These are phyloP conservation scores for Macrochelys suwanniensis DNA, from an alignment of 2,797 vertebrate genomes.

Conservation along the genomic window DNA sequence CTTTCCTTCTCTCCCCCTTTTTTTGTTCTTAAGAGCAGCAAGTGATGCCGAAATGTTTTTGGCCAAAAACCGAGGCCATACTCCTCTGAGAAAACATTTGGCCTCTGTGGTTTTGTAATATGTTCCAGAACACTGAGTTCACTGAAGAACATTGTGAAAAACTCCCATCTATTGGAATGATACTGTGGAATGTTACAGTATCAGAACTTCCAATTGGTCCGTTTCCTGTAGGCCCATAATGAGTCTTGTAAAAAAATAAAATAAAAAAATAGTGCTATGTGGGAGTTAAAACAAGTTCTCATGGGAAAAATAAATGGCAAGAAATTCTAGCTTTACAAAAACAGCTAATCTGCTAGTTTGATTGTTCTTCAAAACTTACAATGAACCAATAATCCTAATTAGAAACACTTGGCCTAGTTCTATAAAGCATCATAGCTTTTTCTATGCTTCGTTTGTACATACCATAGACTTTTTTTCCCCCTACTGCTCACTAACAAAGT, in stretches of 20 bases:
- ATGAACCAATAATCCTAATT: constrained; percentile 89
- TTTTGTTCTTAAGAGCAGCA: constrained; percentile 82
- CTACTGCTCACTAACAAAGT: constrained; percentile 84
- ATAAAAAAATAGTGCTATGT: constrained; percentile 76
- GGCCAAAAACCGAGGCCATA: constrained; percentile 85
- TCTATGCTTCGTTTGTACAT: constrained; percentile 86
- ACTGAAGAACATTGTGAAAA: constrained; percentile 84
- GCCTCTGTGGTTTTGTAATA: constrained; percentile 89
- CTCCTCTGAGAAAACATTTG: constrained; percentile 88
- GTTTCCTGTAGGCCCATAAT: constrained; percentile 83
- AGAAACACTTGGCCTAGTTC: constrained; percentile 87
- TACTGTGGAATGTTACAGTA: constrained; percentile 85
- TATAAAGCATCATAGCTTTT: constrained; percentile 84
- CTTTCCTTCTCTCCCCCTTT: constrained; percentile 56
- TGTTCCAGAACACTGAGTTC: constrained; percentile 87
- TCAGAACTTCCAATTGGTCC: constrained; percentile 84
- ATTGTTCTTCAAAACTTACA: constrained; percentile 87
- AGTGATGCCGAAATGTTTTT: constrained; percentile 84
- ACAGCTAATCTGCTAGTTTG: constrained; percentile 88
- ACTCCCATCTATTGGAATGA: constrained; percentile 82
- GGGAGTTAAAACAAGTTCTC: constrained; percentile 85
- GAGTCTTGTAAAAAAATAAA: constrained; percentile 68
- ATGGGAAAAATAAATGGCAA: constrained; percentile 88
- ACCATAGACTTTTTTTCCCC: constrained; percentile 81
- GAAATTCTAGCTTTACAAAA: constrained; percentile 86